Evolutionary conservation across 2,888 invertebrate species (phyloP), one percentile per base, ranked within the genome.

Genomic region (Drosophila borealis): DNA sequence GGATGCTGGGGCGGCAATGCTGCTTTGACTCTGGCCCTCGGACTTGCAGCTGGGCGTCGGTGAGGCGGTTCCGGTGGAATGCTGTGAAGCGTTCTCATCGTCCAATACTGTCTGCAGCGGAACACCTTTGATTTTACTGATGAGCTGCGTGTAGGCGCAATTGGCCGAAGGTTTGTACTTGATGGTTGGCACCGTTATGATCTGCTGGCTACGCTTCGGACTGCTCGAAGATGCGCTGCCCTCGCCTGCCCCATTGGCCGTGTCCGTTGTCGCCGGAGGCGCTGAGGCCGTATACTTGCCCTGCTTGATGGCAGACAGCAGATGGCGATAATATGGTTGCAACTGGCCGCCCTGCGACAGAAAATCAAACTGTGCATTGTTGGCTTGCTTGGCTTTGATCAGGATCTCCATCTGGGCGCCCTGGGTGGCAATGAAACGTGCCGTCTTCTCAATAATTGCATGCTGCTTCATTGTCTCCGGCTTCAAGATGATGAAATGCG

Each of bases 381-480:
- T 96, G 0, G 96, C 94, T 92, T 99, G 99, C 93, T 99, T 99
- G 4, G 99, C 97, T 93, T 99, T 99, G 79, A 99, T 96, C 11
- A 99, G 94, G 80, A 99, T 98, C 93, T 99, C 99, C 99, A 99
- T 99, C 93, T 99, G 99, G 8, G 96, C 94, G 0, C 99, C 99
- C 91, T 99, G 98, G 51, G 95, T 94, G 80, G 96, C 95, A 81
- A 98, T 97, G 92, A 98, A 98, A 80, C 95, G 93, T 0, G 97
- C 97, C 0, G 98, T 99, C 93, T 98, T 98, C 90, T 98, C 98
- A 86, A 99, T 98, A 71, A 99, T 97, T 13, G 97, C 96, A 91
- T 98, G 97, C 85, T 96, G 95, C 92, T 98, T 98, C 88, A 96
- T 94, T 4, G 96, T 96, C 75, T 95, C 95, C 0, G 98, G 98